A percentile compares a stretch with the other conserved stretches of the same genome.
Evolutionary conservation across 2,113 vertebrate genomes (phyloP).

Genomic region (Nannospalax galili): DNA sequence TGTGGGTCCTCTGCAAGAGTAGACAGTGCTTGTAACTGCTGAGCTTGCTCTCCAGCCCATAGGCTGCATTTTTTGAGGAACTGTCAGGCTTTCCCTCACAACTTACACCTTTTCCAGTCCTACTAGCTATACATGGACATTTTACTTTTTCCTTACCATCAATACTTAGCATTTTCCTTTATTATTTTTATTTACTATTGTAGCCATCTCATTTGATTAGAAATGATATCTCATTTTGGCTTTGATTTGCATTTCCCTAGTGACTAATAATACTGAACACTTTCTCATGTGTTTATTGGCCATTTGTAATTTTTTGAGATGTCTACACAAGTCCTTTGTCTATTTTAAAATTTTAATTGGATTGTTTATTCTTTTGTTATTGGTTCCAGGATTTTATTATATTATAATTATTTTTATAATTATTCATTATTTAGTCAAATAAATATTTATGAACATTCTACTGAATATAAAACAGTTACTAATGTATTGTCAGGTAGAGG

Average conservation of each 20-base stretch:
- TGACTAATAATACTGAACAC: background rate
- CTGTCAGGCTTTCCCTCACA: background rate
- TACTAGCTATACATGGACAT: background rate
- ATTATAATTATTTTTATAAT: too few species aligned
- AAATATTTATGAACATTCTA: background rate
- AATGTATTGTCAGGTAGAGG: background rate
- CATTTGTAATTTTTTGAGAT: background rate
- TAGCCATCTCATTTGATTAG: background rate
- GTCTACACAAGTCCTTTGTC: background rate
- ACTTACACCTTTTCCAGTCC: background rate
- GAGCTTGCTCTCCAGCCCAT: background rate
- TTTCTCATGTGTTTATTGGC: background rate
- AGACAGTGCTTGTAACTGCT: too few species aligned
- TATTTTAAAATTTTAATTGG: background rate
- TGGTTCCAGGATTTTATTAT: background rate
- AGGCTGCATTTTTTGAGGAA: background rate
- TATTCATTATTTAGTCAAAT: too few species aligned
- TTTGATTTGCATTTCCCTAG: background rate
- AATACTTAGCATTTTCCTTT: background rate
- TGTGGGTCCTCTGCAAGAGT: too few species aligned
- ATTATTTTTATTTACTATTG: background rate
- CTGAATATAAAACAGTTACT: background rate
- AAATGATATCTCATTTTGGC: background rate
- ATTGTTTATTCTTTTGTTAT: background rate
- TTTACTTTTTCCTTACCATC: background rate